These are phyloP conservation scores for Chalcosyrphus nemorum DNA, from an alignment of 2,888 invertebrate species.

Conservation along the genomic window DNA sequence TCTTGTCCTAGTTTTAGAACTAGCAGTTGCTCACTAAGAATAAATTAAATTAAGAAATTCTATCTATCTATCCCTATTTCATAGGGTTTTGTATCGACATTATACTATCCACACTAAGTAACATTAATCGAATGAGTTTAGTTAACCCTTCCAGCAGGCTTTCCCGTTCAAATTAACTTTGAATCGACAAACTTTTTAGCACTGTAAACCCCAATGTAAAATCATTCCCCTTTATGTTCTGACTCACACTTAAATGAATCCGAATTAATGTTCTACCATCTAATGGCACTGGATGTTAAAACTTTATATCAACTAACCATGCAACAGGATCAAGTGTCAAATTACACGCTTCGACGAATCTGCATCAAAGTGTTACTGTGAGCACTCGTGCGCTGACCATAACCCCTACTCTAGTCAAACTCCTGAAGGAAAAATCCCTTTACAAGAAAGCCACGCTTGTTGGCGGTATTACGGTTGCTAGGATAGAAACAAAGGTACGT, in stretches of 20 bases:
- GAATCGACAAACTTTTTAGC: too few species aligned
- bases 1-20: too few species aligned
- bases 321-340: slow-evolving; percentile 68
- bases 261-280: slow-evolving; percentile 6
- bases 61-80: too few species aligned
- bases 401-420: slow-evolving; percentile 9
- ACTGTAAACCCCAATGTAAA: too few species aligned
- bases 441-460: neutral
- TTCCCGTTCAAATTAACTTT: too few species aligned
- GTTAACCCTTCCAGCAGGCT: too few species aligned
- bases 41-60: too few species aligned
- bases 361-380: slow-evolving; percentile 54
- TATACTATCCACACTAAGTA: too few species aligned
- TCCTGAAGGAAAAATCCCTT: slow-evolving; percentile 12
- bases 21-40: too few species aligned
- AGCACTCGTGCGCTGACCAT: slow-evolving; percentile 66
- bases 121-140: too few species aligned
- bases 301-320: slow-evolving; percentile 31
- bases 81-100: too few species aligned
- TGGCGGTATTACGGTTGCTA: slow-evolving; percentile 65
- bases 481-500: slow-evolving; percentile 43
- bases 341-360: slow-evolving; percentile 51
- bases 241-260: neutral
- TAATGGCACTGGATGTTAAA: slow-evolving; percentile 1
- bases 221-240: neutral